Percentiles rank a stretch among this genome's conserved stretches.
These are phyloP conservation scores for Odontesthes bonariensis DNA, from an alignment of 2,113 vertebrate genomes.

Conservation along the genomic window DNA sequence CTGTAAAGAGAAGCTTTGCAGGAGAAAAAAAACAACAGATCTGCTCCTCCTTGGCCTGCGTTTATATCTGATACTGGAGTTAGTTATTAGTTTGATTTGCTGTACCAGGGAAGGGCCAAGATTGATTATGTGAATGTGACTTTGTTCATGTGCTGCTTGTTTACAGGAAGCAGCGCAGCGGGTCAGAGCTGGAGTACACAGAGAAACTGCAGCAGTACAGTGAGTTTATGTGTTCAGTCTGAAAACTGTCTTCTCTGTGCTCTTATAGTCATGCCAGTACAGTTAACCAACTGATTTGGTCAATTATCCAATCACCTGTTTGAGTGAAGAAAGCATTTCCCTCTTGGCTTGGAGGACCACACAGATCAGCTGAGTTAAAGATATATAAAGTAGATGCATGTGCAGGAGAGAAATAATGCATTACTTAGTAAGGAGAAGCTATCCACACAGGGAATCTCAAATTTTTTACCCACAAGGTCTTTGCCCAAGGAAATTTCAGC, in stretches of 20 bases:
- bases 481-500: neutral
- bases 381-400: slow-evolving; percentile 9
- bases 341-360: slow-evolving; percentile 28
- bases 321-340: slow-evolving; percentile 52
- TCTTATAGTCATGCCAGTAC: slow-evolving; percentile 54
- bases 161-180: slow-evolving; percentile 93
- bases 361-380: slow-evolving; percentile 15
- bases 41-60: neutral
- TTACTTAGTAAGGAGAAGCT: neutral
- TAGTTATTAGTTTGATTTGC: slow-evolving; percentile 24
- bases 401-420: neutral
- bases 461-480: too few relatives aligned
- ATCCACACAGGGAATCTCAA: neutral
- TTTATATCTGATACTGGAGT: slow-evolving; percentile 24
- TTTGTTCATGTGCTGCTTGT: slow-evolving; percentile 56
- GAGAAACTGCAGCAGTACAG: slow-evolving; percentile 99
- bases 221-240: slow-evolving; percentile 80
- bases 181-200: slow-evolving; percentile 93
- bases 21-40: neutral
- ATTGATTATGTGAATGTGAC: slow-evolving; percentile 64
- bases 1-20: slow-evolving; percentile 25
- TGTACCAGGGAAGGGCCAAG: slow-evolving; percentile 34
- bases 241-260: slow-evolving; percentile 20
- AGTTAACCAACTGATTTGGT: slow-evolving; percentile 68
- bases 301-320: slow-evolving; percentile 69